Percentiles rank a stretch among this genome's conserved stretches.
Conservation (phyloP, 2,113 vertebrate genomes). For the Aramus guarauna region DNA sequence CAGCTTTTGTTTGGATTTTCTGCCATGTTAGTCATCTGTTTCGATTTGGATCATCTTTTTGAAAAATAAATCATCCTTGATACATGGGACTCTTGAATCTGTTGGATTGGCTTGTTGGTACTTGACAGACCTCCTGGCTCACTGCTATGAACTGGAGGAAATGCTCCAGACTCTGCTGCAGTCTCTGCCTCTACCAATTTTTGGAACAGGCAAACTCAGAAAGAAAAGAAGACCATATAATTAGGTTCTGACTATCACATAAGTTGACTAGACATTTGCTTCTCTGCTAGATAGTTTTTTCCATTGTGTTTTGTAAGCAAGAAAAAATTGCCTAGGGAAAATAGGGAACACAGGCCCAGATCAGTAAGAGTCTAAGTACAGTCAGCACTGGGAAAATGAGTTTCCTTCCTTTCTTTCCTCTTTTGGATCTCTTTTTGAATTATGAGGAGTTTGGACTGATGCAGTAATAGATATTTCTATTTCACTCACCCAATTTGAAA, state of each 20-base stretch:
- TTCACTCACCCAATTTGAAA: neutral
- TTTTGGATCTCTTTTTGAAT: neutral
- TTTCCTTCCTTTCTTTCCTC: neutral
- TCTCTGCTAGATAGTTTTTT: neutral
- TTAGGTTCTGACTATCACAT: neutral
- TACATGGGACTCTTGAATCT: neutral
- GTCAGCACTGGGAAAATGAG: neutral
- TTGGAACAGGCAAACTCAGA: neutral
- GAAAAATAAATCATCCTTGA: neutral
- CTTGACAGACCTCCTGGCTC: neutral
- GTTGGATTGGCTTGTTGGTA: neutral
- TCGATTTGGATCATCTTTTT: neutral
- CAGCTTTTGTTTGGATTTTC: neutral
- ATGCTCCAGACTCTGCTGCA: neutral
- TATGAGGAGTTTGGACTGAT: neutral
- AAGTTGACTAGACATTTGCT: neutral
- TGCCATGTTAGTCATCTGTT: neutral
- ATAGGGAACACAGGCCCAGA: neutral
- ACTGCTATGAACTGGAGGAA: neutral
- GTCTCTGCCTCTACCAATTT: neutral
- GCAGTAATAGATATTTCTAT: neutral
- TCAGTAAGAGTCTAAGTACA: neutral
- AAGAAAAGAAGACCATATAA: neutral
- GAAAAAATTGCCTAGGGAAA: neutral
- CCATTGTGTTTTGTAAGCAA: neutral